A percentile compares a stretch with the other conserved stretches of the same genome.
These are phyloP conservation scores for Isotomurus palustris DNA, from an alignment of 2,888 invertebrate genomes.

Conservation along the genomic window DNA sequence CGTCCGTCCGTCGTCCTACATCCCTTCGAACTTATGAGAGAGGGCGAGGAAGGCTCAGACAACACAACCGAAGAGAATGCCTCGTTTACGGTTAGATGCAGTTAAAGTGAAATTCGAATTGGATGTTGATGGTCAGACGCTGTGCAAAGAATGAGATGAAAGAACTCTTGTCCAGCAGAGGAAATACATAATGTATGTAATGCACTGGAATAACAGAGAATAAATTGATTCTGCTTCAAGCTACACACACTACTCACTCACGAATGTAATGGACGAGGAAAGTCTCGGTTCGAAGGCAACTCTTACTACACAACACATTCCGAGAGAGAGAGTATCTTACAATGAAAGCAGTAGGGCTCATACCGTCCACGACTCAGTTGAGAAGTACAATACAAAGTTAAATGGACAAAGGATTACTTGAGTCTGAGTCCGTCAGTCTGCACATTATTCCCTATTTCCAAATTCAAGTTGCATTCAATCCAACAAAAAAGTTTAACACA, in stretches of 20 bases:
- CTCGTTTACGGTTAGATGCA: neutral
- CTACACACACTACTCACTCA: too few species aligned
- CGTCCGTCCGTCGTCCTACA: neutral
- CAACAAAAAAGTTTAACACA: too few species aligned
- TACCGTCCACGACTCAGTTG: neutral
- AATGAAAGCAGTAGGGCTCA: neutral
- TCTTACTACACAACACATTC: too few species aligned
- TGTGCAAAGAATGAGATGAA: neutral
- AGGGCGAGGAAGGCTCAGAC: too few species aligned
- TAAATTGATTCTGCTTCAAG: slow-evolving; percentile 17
- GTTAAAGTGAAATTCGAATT: too few species aligned
- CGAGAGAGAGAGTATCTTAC: neutral
- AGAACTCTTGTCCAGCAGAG: neutral
- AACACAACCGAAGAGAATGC: too few species aligned
- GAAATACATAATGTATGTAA: slow-evolving; percentile 16
- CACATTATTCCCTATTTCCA: too few species aligned
- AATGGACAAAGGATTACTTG: slow-evolving; percentile 4
- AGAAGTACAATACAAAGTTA: neutral
- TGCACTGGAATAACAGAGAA: slow-evolving; percentile 15
- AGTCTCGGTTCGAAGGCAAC: neutral
- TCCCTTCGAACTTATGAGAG: neutral
- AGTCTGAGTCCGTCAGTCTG: too few species aligned
- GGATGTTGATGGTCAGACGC: too few species aligned
- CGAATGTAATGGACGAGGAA: neutral
- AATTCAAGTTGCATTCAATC: too few species aligned